phyloP scores from a whole-genome alignment of 2,888 invertebrate species.

The Drosophila monieri region DNA sequence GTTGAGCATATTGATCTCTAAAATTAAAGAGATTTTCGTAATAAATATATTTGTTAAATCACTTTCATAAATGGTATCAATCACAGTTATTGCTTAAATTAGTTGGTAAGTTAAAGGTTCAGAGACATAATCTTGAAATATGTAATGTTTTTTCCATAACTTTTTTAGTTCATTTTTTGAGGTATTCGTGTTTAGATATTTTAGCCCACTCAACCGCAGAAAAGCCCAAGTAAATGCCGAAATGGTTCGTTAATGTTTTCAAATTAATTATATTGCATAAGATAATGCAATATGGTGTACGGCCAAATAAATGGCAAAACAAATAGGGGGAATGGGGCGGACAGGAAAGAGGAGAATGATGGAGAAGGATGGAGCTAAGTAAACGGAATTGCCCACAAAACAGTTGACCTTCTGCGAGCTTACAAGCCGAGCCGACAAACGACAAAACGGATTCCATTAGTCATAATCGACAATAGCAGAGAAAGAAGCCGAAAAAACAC shows the following conservation, averaged over 20 bases:
- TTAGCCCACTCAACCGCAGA: constrained; percentile 34
- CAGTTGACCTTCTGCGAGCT: constrained; percentile 73
- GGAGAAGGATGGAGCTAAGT: constrained; percentile 22
- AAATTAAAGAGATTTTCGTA: background rate
- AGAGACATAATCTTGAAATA: no score
- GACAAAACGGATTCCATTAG: constrained; percentile 63
- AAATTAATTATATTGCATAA: constrained; percentile 67
- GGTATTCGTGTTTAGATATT: background rate
- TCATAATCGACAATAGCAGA: constrained; percentile 49
- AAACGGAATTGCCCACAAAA: constrained; percentile 75
- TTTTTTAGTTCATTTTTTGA: background rate
- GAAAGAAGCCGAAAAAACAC: constrained; percentile 66
- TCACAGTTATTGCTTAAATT: no score
- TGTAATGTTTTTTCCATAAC: background rate
- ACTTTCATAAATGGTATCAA: background rate
- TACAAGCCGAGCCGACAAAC: constrained; percentile 50
- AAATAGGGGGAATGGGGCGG: constrained; percentile 26
- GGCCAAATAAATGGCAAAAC: constrained; percentile 59
- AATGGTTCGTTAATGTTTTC: constrained; percentile 71
- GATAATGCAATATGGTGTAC: constrained; percentile 55
- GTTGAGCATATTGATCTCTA: background rate
- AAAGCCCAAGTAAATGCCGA: constrained; percentile 59
- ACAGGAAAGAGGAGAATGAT: constrained; percentile 2
- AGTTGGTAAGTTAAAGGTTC: no score
- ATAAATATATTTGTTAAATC: background rate